phyloP scores from a whole-genome alignment of 2,888 invertebrate genomes.

The Cryptocheilus praepositus region DNA sequence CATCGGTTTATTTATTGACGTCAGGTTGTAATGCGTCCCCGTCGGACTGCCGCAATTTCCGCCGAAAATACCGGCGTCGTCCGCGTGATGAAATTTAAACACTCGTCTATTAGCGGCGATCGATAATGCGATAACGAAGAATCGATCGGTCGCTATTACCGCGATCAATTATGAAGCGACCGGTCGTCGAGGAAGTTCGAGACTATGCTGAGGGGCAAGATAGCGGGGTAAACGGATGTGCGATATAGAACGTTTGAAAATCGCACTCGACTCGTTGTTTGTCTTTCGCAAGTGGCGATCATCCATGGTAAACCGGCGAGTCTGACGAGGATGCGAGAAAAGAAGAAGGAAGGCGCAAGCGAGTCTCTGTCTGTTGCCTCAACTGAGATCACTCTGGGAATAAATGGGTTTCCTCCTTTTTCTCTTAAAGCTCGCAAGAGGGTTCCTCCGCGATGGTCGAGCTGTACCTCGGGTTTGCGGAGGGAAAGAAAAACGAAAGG shows the following conservation, averaged over 20 bases:
- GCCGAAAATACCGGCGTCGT: too few relatives aligned
- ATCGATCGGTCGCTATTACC: too few relatives aligned
- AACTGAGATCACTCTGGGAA: conserved; percentile 26
- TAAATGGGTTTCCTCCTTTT: conserved; percentile 29
- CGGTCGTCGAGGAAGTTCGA: too few relatives aligned
- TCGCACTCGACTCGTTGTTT: conserved; percentile 13
- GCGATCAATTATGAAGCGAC: too few relatives aligned
- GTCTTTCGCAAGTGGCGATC: conserved; percentile 27
- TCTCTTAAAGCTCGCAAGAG: conserved; percentile 9
- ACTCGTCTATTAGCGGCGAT: too few relatives aligned
- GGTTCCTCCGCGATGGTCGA: conserved; percentile 10
- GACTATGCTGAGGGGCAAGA: background rate
- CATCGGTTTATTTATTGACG: too few relatives aligned
- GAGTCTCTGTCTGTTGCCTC: conserved; percentile 9
- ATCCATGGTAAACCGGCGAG: conserved; percentile 6
- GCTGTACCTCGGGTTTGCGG: conserved; percentile 11
- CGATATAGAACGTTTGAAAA: conserved; percentile 12
- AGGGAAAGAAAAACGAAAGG: background rate
- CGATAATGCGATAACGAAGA: too few relatives aligned
- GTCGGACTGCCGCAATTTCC: too few relatives aligned
- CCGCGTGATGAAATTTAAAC: too few relatives aligned
- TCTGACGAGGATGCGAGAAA: too few relatives aligned
- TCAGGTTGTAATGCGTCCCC: too few relatives aligned
- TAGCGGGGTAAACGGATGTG: conserved; percentile 18
- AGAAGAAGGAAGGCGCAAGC: too few relatives aligned